Evolutionary conservation across 2,888 invertebrate genomes (phyloP).

Genomic region (Melinopterus prodromus): DNA sequence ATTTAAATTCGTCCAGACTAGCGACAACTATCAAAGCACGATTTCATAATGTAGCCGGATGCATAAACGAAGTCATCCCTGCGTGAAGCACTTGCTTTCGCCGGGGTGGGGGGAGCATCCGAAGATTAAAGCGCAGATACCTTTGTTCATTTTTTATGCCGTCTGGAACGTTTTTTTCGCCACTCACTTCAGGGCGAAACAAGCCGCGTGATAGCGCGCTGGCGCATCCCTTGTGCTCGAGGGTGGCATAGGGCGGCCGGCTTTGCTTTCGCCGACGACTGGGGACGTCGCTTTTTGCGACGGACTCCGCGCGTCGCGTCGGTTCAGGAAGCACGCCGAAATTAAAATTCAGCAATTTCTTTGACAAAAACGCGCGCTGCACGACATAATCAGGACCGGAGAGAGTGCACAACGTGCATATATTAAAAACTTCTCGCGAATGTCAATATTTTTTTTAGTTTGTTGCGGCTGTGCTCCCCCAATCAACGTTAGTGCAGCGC

Average conservation of each 20-base stretch:
- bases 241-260: background rate
- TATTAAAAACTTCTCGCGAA: constrained; percentile 18
- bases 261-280: background rate
- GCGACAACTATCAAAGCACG: background rate
- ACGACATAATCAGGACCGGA: constrained; percentile 13
- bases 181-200: constrained; percentile 19
- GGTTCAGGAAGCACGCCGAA: constrained; percentile 5
- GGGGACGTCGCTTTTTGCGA: constrained; percentile 4
- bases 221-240: background rate
- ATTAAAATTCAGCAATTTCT: constrained; percentile 27
- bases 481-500: background rate
- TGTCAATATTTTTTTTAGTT: background rate
- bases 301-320: background rate
- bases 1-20: background rate
- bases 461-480: background rate
- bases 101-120: constrained; percentile 42
- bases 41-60: constrained; percentile 39
- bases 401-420: constrained; percentile 6
- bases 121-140: constrained; percentile 53
- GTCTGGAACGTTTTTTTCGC: constrained; percentile 36
- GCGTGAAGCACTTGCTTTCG: constrained; percentile 46
- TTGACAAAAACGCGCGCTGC: constrained; percentile 21
- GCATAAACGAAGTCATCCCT: constrained; percentile 36
- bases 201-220: background rate
- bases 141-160: constrained; percentile 47